Evolutionary conservation across 2,888 invertebrate species (phyloP).

Genomic region (Pammene aurita): DNA sequence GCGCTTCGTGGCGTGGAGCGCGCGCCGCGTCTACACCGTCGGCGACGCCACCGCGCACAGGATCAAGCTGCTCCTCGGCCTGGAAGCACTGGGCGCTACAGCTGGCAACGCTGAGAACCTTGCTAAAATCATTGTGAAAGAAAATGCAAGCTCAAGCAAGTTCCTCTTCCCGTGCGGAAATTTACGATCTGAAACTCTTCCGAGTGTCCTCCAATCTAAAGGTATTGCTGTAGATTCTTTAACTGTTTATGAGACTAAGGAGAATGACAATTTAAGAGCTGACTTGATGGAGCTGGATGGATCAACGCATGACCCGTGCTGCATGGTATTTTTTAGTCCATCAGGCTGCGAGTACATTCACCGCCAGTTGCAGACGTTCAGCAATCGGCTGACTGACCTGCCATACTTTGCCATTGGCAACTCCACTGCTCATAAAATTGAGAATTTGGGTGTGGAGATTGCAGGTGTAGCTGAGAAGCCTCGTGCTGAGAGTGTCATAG

Average conservation of each 20-base stretch:
- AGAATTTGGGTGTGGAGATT: conserved; percentile 72
- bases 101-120: conserved; percentile 70
- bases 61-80: conserved; percentile 62
- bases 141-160: conserved; percentile 57
- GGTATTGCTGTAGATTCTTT: conserved; percentile 62
- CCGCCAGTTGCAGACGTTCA: conserved; percentile 72
- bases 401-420: conserved; percentile 79
- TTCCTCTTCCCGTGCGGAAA: conserved; percentile 76
- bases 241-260: conserved; percentile 74
- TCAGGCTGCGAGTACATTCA: conserved; percentile 76
- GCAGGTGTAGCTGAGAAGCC: conserved; percentile 70
- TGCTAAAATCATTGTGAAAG: conserved; percentile 61
- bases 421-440: conserved; percentile 74
- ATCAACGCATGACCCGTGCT: conserved; percentile 52
- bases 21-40: conserved; percentile 66
- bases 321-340: conserved; percentile 76
- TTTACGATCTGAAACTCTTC: conserved; percentile 66
- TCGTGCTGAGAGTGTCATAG: conserved; percentile 62
- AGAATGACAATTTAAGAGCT: conserved; percentile 65
- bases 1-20: conserved; percentile 66
- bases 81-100: conserved; percentile 63
- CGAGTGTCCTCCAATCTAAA: conserved; percentile 54
- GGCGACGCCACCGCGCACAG: conserved; percentile 64
- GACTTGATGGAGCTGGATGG: conserved; percentile 63
- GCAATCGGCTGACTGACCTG: conserved; percentile 61